Conservation (phyloP, 2,888 invertebrate species). For the Aphodius granarius region DNA sequence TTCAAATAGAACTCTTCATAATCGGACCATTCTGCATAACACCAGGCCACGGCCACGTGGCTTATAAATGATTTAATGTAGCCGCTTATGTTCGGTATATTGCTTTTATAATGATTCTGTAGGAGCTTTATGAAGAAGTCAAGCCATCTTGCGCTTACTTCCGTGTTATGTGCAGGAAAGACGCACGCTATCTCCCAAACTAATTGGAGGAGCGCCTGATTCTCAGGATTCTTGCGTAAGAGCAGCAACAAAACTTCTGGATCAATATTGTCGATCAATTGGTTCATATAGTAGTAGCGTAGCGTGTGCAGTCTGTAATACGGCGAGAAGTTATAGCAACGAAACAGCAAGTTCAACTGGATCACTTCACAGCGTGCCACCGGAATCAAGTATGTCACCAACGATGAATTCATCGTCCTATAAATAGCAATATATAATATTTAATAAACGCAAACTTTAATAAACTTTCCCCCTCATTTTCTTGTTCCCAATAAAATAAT, state of each 20-base stretch:
- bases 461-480: too few species aligned
- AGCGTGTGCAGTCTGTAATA: not conserved
- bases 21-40: too few species aligned
- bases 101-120: not conserved
- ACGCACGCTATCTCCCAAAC: not conserved
- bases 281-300: not conserved
- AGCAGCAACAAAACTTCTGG: not conserved
- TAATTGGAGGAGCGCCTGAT: not conserved
- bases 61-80: not conserved
- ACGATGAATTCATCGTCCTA: slow-evolving; percentile 1
- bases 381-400: slow-evolving; percentile 1
- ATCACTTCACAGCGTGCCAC: not conserved
- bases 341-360: not conserved
- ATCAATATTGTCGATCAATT: not conserved
- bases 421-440: not conserved
- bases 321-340: not conserved
- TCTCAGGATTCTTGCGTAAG: not conserved
- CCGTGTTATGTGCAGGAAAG: not conserved
- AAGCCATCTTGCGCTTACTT: not conserved
- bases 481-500: not conserved
- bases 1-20: too few species aligned
- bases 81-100: not conserved
- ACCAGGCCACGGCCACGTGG: not conserved
- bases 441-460: too few species aligned
- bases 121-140: not conserved